Conservation (phyloP, 92 coral and sea anemone species). For the Virgularia gustaviana region DNA sequence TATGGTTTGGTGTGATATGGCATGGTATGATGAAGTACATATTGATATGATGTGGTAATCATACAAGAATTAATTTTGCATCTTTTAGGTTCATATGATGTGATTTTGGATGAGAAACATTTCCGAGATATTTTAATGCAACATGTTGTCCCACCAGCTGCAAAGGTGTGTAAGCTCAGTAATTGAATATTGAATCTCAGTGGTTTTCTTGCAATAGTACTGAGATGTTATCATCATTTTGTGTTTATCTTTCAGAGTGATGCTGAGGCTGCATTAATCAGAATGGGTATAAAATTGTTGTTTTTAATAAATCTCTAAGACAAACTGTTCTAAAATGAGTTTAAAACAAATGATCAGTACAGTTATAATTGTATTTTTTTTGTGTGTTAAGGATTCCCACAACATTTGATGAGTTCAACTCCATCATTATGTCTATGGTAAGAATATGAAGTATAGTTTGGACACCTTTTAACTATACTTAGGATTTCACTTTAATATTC, state of each 20-base stretch:
- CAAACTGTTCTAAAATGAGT: too few relatives aligned
- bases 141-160: conserved; percentile 88
- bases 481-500: neutral
- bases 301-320: too few relatives aligned
- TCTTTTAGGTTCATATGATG: conserved; percentile 69
- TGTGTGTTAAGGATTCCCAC: conserved; percentile 72
- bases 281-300: conserved; percentile 91
- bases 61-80: neutral
- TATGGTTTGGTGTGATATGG: too few relatives aligned
- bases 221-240: neutral
- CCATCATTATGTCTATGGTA: conserved; percentile 98
- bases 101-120: conserved; percentile 87
- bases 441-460: conserved; percentile 5
- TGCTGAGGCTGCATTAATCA: conserved; percentile 86
- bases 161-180: conserved; percentile 55
- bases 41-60: neutral
- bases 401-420: conserved; percentile 88
- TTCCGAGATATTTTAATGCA: conserved; percentile 80
- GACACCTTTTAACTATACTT: neutral
- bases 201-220: neutral
- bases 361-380: neutral
- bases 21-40: neutral
- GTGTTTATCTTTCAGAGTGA: conserved; percentile 58
- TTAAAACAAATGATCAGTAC: neutral
- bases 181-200: neutral